These are phyloP conservation scores for Ganaspis sp. DNA, from an alignment of 1,140 invertebrate genomes.

Conservation along the genomic window DNA sequence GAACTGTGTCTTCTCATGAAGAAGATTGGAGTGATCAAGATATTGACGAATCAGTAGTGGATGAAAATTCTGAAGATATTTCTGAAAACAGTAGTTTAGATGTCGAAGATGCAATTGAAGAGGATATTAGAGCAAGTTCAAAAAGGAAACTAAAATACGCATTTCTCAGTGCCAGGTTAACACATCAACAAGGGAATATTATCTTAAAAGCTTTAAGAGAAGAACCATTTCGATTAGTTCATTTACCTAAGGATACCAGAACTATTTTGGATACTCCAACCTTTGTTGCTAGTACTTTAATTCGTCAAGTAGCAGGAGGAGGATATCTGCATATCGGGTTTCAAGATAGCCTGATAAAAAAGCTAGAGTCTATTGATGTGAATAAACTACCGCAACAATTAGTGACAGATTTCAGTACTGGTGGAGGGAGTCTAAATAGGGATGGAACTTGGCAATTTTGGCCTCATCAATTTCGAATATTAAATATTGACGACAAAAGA, in stretches of 20 bases:
- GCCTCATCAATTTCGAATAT: background rate
- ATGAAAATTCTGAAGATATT: background rate
- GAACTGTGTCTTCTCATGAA: background rate
- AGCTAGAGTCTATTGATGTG: background rate
- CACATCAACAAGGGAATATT: background rate
- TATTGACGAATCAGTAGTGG: background rate
- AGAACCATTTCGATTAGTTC: background rate
- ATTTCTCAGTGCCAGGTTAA: background rate
- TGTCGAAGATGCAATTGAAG: background rate
- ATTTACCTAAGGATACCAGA: too few relatives aligned
- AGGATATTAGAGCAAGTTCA: background rate
- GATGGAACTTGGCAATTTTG: background rate
- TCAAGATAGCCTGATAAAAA: background rate
- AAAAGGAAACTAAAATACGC: background rate
- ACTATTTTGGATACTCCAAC: too few relatives aligned
- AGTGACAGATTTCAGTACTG: background rate
- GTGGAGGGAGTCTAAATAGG: background rate
- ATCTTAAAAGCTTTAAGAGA: background rate
- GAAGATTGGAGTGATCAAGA: too few relatives aligned
- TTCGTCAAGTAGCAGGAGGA: background rate
- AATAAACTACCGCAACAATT: background rate
- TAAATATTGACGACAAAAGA: background rate
- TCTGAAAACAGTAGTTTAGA: background rate
- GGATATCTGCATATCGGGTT: background rate
- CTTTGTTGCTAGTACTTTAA: background rate